Evolutionary conservation across 2,113 vertebrate species (phyloP), one percentile per base, ranked within the genome.

Genomic region (Sorex fumeus): DNA sequence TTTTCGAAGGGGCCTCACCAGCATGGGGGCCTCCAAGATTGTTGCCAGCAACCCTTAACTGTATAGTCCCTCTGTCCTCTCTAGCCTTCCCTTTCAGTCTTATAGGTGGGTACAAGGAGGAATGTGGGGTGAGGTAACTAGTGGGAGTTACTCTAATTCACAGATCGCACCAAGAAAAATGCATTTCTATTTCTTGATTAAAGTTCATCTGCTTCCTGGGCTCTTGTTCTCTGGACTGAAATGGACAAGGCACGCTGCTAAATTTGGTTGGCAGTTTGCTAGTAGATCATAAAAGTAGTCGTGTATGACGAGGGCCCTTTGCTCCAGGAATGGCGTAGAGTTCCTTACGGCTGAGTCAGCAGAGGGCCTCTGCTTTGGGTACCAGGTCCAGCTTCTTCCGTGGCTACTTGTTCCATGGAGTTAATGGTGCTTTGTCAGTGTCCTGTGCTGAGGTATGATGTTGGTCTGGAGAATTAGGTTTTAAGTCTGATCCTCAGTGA

Each of bases 381-480:
- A 28, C 50, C 11, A 15, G 34, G 67, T 70, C 23, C 18, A 4
- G 45, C 30, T 81, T 30, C 75, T 84, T 30, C n/a, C n/a, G 80
- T 40, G 57, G 57, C 45, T 83, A 72, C 76, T 77, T 23, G 23
- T 32, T 72, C 45, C 18, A 7, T 72, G 30, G 40, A 11, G 43
- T 87, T 57, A 76, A 2, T 83, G 27, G 66, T n/a, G n/a, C 66
- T 88, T 66, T n/a, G 19, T 50, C 62, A 9, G 6, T 84, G 62
- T 53, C 66, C n/a, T 50, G 21, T 67, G 19, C 32, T 74, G 36
- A 30, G 71, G 45, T 45, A 1, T 34, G 16, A 6, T 60, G 25
- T 75, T 91, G 70, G 67, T 84, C 78, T 87, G 43, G 66, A 78
- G 47, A 62, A 75, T 50, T 82, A 27, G 30, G 40, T 90, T 85